Evolutionary conservation across 2,888 invertebrate genomes (phyloP).

Genomic region (Ophraella communa): DNA sequence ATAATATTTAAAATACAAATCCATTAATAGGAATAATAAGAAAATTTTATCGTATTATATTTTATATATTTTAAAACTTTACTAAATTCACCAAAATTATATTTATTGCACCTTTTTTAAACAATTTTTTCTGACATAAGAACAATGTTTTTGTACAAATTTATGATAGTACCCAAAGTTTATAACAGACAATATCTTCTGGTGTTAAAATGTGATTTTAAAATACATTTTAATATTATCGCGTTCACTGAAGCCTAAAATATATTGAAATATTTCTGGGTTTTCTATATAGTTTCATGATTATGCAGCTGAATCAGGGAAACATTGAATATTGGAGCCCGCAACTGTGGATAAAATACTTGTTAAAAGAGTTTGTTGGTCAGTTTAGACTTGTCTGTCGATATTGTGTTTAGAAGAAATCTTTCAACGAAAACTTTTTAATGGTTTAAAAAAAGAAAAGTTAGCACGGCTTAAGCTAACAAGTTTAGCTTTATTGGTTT

Average conservation of each 20-base stretch:
- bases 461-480: not conserved
- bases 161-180: too few relatives aligned
- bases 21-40: too few relatives aligned
- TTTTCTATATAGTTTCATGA: not conserved
- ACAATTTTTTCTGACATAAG: too few relatives aligned
- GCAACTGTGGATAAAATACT: constrained; percentile 20
- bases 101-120: too few relatives aligned
- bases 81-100: too few relatives aligned
- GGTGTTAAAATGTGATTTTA: too few relatives aligned
- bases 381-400: constrained; percentile 4
- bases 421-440: not conserved
- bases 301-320: constrained; percentile 1
- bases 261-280: not conserved
- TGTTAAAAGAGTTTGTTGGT: constrained; percentile 25
- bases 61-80: too few relatives aligned
- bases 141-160: too few relatives aligned
- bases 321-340: constrained; percentile 17
- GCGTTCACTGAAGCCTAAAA: not conserved
- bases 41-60: too few relatives aligned
- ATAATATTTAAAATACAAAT: too few relatives aligned
- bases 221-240: too few relatives aligned
- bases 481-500: not conserved
- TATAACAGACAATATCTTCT: too few relatives aligned
- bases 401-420: not conserved
- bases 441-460: constrained; percentile 1